Conservation (phyloP, 1,140 invertebrate genomes). For the Hycleus cichorii region DNA sequence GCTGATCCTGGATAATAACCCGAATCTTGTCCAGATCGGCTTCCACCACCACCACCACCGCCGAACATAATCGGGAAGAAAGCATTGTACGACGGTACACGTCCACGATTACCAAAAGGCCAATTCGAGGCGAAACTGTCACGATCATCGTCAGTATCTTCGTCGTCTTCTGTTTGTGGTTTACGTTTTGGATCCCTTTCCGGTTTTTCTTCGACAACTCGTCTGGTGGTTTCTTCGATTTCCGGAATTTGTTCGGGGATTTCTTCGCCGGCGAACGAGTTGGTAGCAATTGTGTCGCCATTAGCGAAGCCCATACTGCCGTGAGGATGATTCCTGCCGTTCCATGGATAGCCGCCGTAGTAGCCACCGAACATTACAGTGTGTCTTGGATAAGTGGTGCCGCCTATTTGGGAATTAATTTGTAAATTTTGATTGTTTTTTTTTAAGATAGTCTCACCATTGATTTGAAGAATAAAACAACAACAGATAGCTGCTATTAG, state of each 20-base stretch:
- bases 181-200: conserved; percentile 14
- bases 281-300: conserved; percentile 23
- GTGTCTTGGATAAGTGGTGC: background rate
- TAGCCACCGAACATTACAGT: conserved; percentile 42
- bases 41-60: conserved; percentile 40
- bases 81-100: conserved; percentile 39
- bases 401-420: too few relatives aligned
- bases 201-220: conserved; percentile 7
- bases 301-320: conserved; percentile 18
- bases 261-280: conserved; percentile 18
- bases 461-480: conserved; percentile 1
- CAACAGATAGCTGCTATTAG: background rate
- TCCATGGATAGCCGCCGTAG: conserved; percentile 14
- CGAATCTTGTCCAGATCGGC: conserved; percentile 33
- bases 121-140: conserved; percentile 26
- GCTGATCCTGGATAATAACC: conserved; percentile 44
- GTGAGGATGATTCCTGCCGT: conserved; percentile 14
- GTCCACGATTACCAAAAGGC: conserved; percentile 31
- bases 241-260: background rate
- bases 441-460: too few relatives aligned
- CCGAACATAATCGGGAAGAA: conserved; percentile 57
- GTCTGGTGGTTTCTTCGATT: background rate
- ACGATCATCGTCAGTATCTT: conserved; percentile 27
- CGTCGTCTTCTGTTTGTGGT: conserved; percentile 2
- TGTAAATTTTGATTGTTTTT: too few relatives aligned